Evolutionary conservation across 92 coral and sea anemone species (phyloP), one percentile per base, ranked within the genome.

Genomic region (Meandrina meandrites): DNA sequence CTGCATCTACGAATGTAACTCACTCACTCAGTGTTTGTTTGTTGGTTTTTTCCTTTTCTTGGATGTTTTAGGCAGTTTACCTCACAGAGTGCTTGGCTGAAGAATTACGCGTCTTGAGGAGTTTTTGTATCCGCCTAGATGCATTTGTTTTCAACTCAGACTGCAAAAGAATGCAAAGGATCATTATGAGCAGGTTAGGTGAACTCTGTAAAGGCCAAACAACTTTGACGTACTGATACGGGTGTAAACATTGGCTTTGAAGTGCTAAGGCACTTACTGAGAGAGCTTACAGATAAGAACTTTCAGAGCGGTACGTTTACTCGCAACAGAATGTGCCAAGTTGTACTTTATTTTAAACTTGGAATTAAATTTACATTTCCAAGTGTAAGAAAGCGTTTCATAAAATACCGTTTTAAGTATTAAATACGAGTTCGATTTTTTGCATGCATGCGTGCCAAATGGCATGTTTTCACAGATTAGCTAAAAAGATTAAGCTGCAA

Each of bases 371-470:
- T 71, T 34, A 18, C 75, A 71, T 35, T 37, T 7, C 8, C 45
- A 34, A 71, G 35, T 16, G 24, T 35, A 17, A 71, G 40, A 35
- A 34, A 35, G n/a, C 45, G 9, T 8, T 19, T 32, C 27, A n/a
- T 18, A 70, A 71, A 32, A 71, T 13, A 69, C 4, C 4, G 14
- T 1, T 37, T 73, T 73, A 21, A 77, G 10, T 17, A 16, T n/a
- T n/a, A n/a, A n/a, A 16, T 14, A 15, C 6, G 11, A 17, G 45
- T 9, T 50, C 28, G 56, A 30, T 32, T 53, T 54, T 68, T 62
- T 62, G 83, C 77, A 64, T 66, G 58, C 76, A 40, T 62, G 83
- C 77, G 76, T 66, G 58, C 76, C 45, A 19, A 57, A 21, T 58
- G 22, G 17, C 42, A 5, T 47, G 24, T 70, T 56, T 10, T 22